Base-by-base conservation (phyloP, 2,113 vertebrate genomes). In the Platichthys flesus region DNA sequence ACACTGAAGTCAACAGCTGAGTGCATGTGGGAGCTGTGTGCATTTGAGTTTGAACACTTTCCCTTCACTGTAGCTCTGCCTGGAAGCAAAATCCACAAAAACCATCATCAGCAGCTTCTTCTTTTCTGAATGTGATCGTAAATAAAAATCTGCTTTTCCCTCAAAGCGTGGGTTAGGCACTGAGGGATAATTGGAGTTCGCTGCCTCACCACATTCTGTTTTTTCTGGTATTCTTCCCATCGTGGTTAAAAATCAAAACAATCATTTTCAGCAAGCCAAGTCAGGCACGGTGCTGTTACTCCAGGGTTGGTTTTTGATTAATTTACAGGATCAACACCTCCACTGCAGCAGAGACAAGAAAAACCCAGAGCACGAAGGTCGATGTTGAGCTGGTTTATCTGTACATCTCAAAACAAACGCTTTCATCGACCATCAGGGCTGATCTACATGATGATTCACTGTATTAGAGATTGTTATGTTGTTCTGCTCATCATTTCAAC, bases 221-320 rank as follows among this genome's bases (percentile, higher is more conserved):
- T 60, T 18, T 2, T 16, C 31, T 67, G 56, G 68, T 51, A 15
- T 72, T 71, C 65, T 54, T 70, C 69, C 63, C 58, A 49, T 24
- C 51, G 60, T 62, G 42, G 31, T 59, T 49, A 42, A 51, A 67
- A 59, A 64, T 62, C 63, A 71, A 84, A 80, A 80, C 74, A 83
- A 52, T 64, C 5, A 59, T 63, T 69, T 42, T 14, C 5, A 74
- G 47, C 66, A 59, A 58, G 71, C 24, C 58, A 52, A 16, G 2
- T 68, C 66, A 77, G 18, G 76, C 42, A 24, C 51, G 8, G 24
- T 0, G 18, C 18, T 15, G 70, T 61, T 35, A 20, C 65, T 23
- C 12, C 3, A 5, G 52, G 71, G 26, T 12, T 31, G 28, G 71
- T 23, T 15, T 18, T 18, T 20, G 3, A 14, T 20, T 14, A 24